Base-by-base conservation (phyloP, 2,888 invertebrate genomes). In the Aphrophora alni region DNA sequence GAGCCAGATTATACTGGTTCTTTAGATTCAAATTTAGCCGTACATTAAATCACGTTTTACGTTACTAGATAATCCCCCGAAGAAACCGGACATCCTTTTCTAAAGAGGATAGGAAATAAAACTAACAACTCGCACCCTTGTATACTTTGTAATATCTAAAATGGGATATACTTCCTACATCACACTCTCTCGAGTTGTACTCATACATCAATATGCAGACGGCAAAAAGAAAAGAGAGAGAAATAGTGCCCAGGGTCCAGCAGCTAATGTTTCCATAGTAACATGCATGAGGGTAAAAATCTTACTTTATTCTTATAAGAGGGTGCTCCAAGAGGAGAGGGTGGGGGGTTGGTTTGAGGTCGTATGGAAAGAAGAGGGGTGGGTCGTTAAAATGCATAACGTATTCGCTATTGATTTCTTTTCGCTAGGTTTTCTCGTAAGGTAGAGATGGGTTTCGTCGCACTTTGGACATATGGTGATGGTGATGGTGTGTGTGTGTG, bases 311-410 rank as follows among this genome's bases (percentile, higher is more conserved):
- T 80, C 80, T 75, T 81, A 73, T 75, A 44, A 81, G 74, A 77
- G 74, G 77, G 77, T 38, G 77, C 38, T 59, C 59, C 21, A 72
- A 69, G 75, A 44, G 38, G 33, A n/a, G n/a, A n/a, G n/a, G n/a
- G 21, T 10, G 17, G 38, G 28, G 33, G 27, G 78, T 38, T 17
- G 71, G 21, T 26, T 77, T 73, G 68, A 59, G 38, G 69, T 33
- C 44, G 80, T 76, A 71, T 79, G 78, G 77, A 82, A 73, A 78
- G 79, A 70, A 79, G 76, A 59, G 77, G 75, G 81, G n/a, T 72
- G 80, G 81, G 82, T 84, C 84, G 84, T 84, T 84, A 84, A 84
- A 83, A 84, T 84, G 84, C 84, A 84, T 84, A 84, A 84, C 84
- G 83, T 84, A 84, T 84, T 84, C 84, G 80, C 82, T 84, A 84